Evolutionary conservation across 2,888 invertebrate genomes (phyloP), one percentile per base, ranked within the genome.

Genomic region (Agrotis puta): DNA sequence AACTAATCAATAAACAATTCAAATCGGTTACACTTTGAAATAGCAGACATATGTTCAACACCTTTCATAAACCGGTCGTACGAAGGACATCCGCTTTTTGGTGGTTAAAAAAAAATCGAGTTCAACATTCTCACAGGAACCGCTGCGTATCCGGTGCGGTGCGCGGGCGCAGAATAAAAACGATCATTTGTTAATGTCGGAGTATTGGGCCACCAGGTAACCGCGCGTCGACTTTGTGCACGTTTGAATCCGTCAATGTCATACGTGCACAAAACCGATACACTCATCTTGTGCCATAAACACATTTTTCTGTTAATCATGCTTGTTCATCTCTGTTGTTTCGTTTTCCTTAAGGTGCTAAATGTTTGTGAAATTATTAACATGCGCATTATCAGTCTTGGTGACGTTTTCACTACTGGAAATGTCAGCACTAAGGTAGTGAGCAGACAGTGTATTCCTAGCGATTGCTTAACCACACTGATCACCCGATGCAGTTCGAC

Each of bases 21-120:
- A 83, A 88, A 90, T 90, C 87, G 85, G 87, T 87, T 90, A 88
- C 87, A 87, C 89, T 88, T 91, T 86, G 83, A 89, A 92, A 91
- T 74, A 84, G 87, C 92, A 93, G 93, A 94, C 95, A 96, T 95
- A 94, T 96, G 95, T 92, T 96, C 94, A 93, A 95, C 95, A 95
- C 95, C 95, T 96, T 96, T 95, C 94, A 95, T 95, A 95, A 91
- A 95, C 95, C 95, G 94, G 95, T 95, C 92, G 92, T 88, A 90
- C 90, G 95, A 95, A 96, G 95, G 95, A 96, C 95, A 94, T 96
- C 95, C 95, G 95, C 94, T 95, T 95, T 95, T 95, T 94, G 92
- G 93, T 92, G 89, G 90, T 91, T 33, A 33, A 92, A 91, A 90
- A 93, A 92, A 94, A 93, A 93, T 92, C 87, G 92, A 93, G 92